A percentile compares a stretch with the other conserved stretches of the same genome.
phyloP scores from a whole-genome alignment of 2,113 vertebrate genomes.

The Spermophilus dauricus region DNA sequence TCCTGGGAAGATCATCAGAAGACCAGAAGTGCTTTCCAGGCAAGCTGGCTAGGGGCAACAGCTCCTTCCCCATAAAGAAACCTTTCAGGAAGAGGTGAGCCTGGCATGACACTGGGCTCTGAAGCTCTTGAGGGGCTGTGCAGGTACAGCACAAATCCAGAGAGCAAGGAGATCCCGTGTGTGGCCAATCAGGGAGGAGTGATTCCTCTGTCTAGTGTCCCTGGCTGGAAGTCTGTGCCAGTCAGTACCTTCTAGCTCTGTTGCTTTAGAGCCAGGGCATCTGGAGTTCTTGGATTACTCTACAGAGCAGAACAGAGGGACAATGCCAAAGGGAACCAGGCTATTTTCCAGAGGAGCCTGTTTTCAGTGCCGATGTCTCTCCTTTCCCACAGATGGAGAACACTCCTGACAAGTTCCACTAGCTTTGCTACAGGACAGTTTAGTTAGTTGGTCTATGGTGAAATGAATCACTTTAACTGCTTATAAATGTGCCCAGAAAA shows the following conservation, averaged over 20 bases:
- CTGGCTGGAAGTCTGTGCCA: neutral
- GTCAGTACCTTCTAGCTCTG: neutral
- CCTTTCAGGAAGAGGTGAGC: neutral
- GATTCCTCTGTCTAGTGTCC: neutral
- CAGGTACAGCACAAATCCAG: constrained; percentile 10
- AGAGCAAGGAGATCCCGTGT: neutral
- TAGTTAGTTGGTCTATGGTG: too few relatives aligned
- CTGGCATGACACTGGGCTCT: constrained; percentile 26
- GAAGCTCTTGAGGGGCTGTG: neutral
- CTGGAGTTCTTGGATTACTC: neutral
- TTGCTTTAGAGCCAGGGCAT: neutral
- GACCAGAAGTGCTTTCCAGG: constrained; percentile 1
- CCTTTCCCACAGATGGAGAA: too few relatives aligned
- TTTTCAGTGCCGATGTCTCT: too few relatives aligned
- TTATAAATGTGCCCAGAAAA: too few relatives aligned
- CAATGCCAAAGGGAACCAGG: too few relatives aligned
- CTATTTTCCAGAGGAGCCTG: too few relatives aligned
- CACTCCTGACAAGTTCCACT: too few relatives aligned
- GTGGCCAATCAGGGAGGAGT: neutral
- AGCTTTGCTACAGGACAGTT: too few relatives aligned
- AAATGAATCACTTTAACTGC: too few relatives aligned
- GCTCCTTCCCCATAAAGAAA: constrained; percentile 57
- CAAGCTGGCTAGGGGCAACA: neutral
- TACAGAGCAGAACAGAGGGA: neutral
- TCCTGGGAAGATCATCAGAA: constrained; percentile 15